These are phyloP conservation scores for Struthio camelus DNA, from an alignment of 2,113 vertebrate species.

Conservation along the genomic window DNA sequence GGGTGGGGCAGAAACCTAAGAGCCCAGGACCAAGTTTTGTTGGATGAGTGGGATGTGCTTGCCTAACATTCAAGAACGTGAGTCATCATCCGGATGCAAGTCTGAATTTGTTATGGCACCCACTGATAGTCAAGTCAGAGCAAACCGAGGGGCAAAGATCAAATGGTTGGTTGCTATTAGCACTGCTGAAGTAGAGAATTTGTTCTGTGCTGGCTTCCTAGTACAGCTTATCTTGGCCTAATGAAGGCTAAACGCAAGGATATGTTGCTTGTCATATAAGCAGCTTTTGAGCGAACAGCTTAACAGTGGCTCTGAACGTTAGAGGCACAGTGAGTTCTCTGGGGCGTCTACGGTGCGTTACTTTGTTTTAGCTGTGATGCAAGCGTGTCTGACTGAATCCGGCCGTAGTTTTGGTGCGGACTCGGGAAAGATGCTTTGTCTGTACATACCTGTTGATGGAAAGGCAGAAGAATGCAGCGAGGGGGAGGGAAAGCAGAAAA, in stretches of 20 bases:
- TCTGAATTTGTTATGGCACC: neutral
- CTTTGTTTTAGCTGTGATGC: neutral
- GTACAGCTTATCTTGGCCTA: neutral
- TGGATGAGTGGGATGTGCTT: neutral
- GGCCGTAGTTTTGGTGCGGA: neutral
- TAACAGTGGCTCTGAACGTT: neutral
- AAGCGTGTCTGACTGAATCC: neutral
- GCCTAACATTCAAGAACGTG: neutral
- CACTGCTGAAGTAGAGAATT: neutral
- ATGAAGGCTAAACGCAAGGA: neutral
- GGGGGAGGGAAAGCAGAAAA: neutral
- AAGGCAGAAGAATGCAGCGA: neutral
- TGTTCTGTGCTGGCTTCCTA: neutral
- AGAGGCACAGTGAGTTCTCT: neutral
- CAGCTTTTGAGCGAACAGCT: neutral
- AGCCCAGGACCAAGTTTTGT: neutral
- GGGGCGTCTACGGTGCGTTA: neutral
- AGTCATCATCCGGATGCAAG: neutral
- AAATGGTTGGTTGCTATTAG: neutral
- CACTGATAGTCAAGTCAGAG: neutral
- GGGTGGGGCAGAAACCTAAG: neutral
- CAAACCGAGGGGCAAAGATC: neutral
- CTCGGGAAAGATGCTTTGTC: neutral
- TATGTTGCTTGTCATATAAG: neutral
- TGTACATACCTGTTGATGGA: neutral